These are phyloP conservation scores for Odocoileus hemionus DNA, from an alignment of 2,113 vertebrate genomes.

Conservation along the genomic window DNA sequence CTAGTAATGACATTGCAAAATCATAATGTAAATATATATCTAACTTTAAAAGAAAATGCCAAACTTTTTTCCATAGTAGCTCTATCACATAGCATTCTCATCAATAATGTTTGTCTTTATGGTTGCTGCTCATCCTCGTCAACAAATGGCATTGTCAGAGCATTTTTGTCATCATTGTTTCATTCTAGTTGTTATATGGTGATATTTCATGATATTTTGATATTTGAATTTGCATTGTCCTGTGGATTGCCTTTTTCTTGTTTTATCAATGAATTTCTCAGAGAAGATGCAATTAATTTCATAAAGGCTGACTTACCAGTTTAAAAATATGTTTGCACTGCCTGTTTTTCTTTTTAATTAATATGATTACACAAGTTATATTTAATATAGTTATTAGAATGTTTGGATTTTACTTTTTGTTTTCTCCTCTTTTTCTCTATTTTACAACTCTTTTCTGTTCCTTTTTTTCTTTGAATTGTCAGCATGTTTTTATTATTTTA, in stretches of 20 bases:
- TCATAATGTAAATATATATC: neutral
- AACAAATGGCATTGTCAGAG: neutral
- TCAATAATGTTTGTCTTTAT: neutral
- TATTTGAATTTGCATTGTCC: neutral
- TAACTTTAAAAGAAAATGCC: neutral
- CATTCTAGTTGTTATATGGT: no score
- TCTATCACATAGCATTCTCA: neutral
- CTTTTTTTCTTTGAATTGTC: neutral
- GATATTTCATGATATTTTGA: neutral
- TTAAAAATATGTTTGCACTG: neutral
- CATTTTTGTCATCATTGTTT: neutral
- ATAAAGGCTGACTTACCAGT: neutral
- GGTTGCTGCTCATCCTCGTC: neutral
- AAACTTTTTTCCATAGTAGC: neutral
- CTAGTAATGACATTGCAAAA: neutral
- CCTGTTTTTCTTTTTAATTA: neutral
- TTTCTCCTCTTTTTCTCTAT: neutral
- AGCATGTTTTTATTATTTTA: neutral
- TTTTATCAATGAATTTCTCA: neutral
- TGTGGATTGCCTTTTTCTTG: neutral
- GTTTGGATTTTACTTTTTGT: neutral
- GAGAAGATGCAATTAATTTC: neutral
- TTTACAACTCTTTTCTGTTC: neutral
- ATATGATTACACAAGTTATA: neutral
- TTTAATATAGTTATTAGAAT: neutral